Evolutionary conservation across 2,797 vertebrate species (phyloP), one percentile per base, ranked within the genome.

Genomic region (Hybognathus amarus): DNA sequence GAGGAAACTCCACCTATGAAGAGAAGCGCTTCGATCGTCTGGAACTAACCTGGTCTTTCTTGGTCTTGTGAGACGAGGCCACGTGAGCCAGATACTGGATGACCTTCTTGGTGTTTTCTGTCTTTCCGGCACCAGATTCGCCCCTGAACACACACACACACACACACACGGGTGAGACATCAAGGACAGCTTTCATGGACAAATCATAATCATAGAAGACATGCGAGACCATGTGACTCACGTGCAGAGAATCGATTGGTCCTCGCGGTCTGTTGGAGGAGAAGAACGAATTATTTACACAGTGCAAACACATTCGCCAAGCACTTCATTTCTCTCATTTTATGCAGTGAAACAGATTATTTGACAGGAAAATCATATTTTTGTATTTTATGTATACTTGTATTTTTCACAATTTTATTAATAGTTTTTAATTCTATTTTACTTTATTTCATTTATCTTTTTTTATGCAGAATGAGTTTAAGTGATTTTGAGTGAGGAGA

Each of bases 221-320:
- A 59, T 64, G 50, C 40, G 66, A 33, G 61, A 30, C 13, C 38
- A 52, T 82, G 75, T 87, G 89, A 98, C 98, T 98, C 94, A 99
- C 98, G 98, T 99, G 98, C 98, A 99, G 88, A 99, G 95, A 89
- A 99, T 99, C 90, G 98, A 98, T 91, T 99, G 98, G 92, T 99
- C 98, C 92, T 99, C 98, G 84, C 98, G 96, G 90, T 96, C 95
- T 96, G 92, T 50, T 83, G 63, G 75, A 1, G 6, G 6, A 8
- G 45, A 73, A 83, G 40, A 4, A 79, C 24, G 24, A 40, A 33
- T 45, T 3, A n/a, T 11, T 20, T n/a, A 1, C 22, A 38, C 33
- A 38, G 38, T 11, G 27, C 81, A 5, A 83, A 38, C 59, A 83
- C 33, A 61, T 27, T 18, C 22, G 6, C 24, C 10, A 17, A 5